Evolutionary conservation across 1,140 invertebrate genomes (phyloP).

Genomic region (Saxidomus purpurata): DNA sequence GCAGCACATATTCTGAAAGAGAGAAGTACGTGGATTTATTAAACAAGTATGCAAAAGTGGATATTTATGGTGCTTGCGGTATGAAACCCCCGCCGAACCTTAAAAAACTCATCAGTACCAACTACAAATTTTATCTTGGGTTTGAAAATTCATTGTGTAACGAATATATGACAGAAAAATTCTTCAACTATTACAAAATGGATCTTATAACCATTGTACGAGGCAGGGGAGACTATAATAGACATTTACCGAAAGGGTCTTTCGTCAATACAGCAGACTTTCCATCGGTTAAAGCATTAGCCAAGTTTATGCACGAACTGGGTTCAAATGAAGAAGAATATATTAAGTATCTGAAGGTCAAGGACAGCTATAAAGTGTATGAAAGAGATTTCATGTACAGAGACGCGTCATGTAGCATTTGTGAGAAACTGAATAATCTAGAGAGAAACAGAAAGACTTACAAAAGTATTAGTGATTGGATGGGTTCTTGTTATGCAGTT

Average conservation of each 20-base stretch:
- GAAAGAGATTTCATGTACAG: slow-evolving; percentile 30
- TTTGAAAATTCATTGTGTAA: slow-evolving; percentile 96
- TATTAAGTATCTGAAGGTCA: slow-evolving; percentile 81
- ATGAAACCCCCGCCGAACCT: slow-evolving; percentile 42
- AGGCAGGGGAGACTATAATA: slow-evolving; percentile 88
- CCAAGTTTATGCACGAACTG: slow-evolving; percentile 87
- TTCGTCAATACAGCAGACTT: slow-evolving; percentile 90
- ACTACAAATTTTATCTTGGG: slow-evolving; percentile 85
- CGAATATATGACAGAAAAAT: slow-evolving; percentile 99
- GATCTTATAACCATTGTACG: slow-evolving; percentile 91
- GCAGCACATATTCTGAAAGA: slow-evolving; percentile 88
- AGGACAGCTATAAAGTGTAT: slow-evolving; percentile 71
- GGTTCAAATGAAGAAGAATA: slow-evolving; percentile 81
- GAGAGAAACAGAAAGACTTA: slow-evolving; percentile 36
- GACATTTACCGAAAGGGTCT: slow-evolving; percentile 89
- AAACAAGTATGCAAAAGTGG: slow-evolving; percentile 88
- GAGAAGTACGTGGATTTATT: slow-evolving; percentile 88
- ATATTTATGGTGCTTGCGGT: slow-evolving; percentile 90
- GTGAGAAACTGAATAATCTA: slow-evolving; percentile 58
- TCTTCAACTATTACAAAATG: slow-evolving; percentile 83
- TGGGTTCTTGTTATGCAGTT: slow-evolving; percentile 21
- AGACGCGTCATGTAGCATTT: slow-evolving; percentile 61
- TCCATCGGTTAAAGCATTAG: slow-evolving; percentile 87
- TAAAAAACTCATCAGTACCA: slow-evolving; percentile 62
- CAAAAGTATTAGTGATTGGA: slow-evolving; percentile 16